Conservation (phyloP, 1,140 invertebrate species). For the Ephestia elutella region DNA sequence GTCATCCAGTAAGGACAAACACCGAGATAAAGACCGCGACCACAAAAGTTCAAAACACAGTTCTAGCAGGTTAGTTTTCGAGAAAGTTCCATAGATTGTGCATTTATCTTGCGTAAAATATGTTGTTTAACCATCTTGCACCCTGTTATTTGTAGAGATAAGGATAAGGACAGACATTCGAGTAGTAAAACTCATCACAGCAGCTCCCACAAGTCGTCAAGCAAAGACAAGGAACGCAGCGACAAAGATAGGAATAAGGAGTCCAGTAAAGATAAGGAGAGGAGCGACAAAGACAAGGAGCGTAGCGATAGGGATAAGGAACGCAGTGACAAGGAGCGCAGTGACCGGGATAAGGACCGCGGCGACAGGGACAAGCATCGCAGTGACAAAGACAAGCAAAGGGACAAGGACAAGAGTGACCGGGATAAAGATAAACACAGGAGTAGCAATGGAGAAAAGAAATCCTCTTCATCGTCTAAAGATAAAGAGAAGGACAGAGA, state of each 20-base stretch:
- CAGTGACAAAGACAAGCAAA: constrained; percentile 76
- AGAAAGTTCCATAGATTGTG: constrained; percentile 45
- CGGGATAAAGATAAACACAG: constrained; percentile 74
- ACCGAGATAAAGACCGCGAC: constrained; percentile 78
- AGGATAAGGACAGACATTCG: constrained; percentile 74
- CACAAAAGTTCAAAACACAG: constrained; percentile 75
- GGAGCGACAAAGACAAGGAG: constrained; percentile 48
- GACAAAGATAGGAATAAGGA: constrained; percentile 16
- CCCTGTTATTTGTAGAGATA: constrained; percentile 52
- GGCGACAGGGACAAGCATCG: constrained; percentile 42
- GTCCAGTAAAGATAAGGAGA: constrained; percentile 43
- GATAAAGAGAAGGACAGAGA: constrained; percentile 27
- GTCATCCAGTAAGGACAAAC: constrained; percentile 81
- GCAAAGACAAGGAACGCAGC: constrained; percentile 72
- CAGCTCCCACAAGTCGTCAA: constrained; percentile 79
- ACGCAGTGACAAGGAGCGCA: constrained; percentile 73
- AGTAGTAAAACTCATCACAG: constrained; percentile 75
- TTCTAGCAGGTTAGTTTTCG: constrained; percentile 65
- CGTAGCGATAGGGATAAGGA: constrained; percentile 68
- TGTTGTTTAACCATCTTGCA: constrained; percentile 5
- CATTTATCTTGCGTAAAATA: background rate
- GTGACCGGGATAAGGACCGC: constrained; percentile 48
- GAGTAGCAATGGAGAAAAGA: constrained; percentile 36
- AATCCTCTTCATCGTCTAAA: constrained; percentile 26
- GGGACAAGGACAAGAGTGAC: constrained; percentile 68